Percentiles rank a stretch among this genome's conserved stretches.
Evolutionary conservation across 2,113 vertebrate species (phyloP).

Genomic region (Archocentrus centrarchus): DNA sequence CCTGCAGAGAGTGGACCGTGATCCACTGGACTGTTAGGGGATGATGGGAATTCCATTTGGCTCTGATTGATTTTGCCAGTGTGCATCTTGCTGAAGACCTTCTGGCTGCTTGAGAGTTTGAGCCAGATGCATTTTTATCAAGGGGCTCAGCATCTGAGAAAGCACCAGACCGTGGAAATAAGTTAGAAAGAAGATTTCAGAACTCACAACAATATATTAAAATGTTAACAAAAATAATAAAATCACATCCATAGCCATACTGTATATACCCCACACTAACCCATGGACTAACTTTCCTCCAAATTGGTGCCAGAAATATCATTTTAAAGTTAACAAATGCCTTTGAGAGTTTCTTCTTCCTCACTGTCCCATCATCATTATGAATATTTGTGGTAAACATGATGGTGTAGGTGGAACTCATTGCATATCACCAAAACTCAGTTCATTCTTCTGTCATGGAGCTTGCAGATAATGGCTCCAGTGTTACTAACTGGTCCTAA

Average conservation of each 20-base stretch:
- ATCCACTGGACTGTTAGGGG: slow-evolving; percentile 6
- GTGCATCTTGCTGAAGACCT: slow-evolving; percentile 40
- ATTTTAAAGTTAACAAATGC: neutral
- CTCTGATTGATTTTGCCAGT: slow-evolving; percentile 37
- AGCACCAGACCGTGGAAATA: neutral
- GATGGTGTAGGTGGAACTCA: slow-evolving; percentile 22
- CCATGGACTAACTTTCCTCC: no score
- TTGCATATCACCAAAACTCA: slow-evolving; percentile 1
- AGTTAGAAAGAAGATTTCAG: neutral
- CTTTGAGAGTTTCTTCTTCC: neutral
- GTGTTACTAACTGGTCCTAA: slow-evolving; percentile 74
- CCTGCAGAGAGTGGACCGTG: neutral
- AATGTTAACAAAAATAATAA: neutral
- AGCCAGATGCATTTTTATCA: slow-evolving; percentile 13
- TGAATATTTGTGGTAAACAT: slow-evolving; percentile 22
- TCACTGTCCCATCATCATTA: neutral
- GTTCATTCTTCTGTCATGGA: slow-evolving; percentile 39
- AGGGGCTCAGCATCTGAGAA: slow-evolving; percentile 7
- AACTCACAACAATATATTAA: neutral
- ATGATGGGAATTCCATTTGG: slow-evolving; percentile 63
- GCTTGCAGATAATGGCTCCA: slow-evolving; percentile 79
- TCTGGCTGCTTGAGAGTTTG: slow-evolving; percentile 24
- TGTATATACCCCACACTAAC: no score
- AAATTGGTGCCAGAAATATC: neutral
- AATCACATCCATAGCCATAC: neutral